Evolutionary conservation across 1,140 invertebrate genomes (phyloP).

Genomic region (Tetragonula clypearis): DNA sequence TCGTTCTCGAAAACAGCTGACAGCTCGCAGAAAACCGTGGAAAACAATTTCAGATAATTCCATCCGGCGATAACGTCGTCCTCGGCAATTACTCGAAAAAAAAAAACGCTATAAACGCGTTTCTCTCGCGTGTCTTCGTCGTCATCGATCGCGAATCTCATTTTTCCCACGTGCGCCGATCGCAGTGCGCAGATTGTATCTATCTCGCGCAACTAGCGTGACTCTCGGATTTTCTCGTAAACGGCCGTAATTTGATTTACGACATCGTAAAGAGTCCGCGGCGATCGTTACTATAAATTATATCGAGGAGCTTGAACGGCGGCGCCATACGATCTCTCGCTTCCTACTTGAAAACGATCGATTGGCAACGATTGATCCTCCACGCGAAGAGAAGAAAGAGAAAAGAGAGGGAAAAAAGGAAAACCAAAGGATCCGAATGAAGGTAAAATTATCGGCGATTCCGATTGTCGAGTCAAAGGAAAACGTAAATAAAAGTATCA

Average conservation of each 20-base stretch:
- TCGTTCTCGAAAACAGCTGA: too few relatives aligned
- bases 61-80: not conserved
- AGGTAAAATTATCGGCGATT: too few relatives aligned
- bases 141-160: not conserved
- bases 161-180: not conserved
- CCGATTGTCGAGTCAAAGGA: too few relatives aligned
- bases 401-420: too few relatives aligned
- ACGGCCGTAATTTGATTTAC: slow-evolving; percentile 62
- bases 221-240: slow-evolving; percentile 60
- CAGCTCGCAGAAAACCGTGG: too few relatives aligned
- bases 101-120: not conserved
- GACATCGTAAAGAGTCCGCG: slow-evolving; percentile 44
- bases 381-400: not conserved
- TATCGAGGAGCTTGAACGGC: slow-evolving; percentile 42
- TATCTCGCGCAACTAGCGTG: slow-evolving; percentile 28
- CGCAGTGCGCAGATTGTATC: slow-evolving; percentile 17
- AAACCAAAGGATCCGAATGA: too few relatives aligned
- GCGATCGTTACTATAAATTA: slow-evolving; percentile 59
- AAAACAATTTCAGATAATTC: not conserved
- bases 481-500: too few relatives aligned
- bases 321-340: slow-evolving; percentile 36
- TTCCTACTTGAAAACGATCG: slow-evolving; percentile 1
- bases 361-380: slow-evolving; percentile 16
- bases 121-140: not conserved
- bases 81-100: not conserved